Evolutionary conservation across 2,113 vertebrate genomes (phyloP), one percentile per base, ranked within the genome.

Genomic region (Drymodes brunneopygia): DNA sequence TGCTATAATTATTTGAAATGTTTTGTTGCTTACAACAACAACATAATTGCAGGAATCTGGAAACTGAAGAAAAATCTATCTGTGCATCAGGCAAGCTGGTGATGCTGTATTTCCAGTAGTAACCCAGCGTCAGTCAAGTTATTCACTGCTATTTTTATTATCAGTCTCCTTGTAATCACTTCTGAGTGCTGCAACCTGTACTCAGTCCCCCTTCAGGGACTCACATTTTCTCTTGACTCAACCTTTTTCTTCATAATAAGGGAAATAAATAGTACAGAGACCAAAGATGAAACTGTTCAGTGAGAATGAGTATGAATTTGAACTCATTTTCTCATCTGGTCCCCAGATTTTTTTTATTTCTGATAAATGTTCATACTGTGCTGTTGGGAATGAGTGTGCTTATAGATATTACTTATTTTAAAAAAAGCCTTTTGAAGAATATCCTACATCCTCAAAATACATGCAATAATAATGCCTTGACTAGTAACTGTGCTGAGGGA

Each of bases 351-450:
- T 67, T 70, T 48, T 96, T 93, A 74, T 94, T 96, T 69, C 86
- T 84, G 23, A 62, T 91, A 88, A 72, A 71, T 88, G 42, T 57
- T 92, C 96, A 29, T 51, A 73, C 20, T 72, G 40, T 38, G 66
- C 81, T 93, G 25, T 69, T 90, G 88, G 69, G 54, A 97, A 89
- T 54, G 77, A 94, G 70, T 91, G 67, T 88, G 48, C 74, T 88
- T 62, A 90, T 19, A 71, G 61, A 81, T 88, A 96, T 95, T 86
- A 48, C 94, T 95, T 87, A 70, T 95, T 96, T 97, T 88, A 48
- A 90, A 95, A 80, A 89, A 92, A 90, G 36, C 31, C 31, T 84
- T 95, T 82, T 72, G 90, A 96, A 96, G 72, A 65, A 36, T 48
- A 50, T 81, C 38, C 66, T 75, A 48, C 40, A 88, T 78, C 53